Evolutionary conservation across 2,113 vertebrate species (phyloP).

Genomic region (Corydoras maculifer): DNA sequence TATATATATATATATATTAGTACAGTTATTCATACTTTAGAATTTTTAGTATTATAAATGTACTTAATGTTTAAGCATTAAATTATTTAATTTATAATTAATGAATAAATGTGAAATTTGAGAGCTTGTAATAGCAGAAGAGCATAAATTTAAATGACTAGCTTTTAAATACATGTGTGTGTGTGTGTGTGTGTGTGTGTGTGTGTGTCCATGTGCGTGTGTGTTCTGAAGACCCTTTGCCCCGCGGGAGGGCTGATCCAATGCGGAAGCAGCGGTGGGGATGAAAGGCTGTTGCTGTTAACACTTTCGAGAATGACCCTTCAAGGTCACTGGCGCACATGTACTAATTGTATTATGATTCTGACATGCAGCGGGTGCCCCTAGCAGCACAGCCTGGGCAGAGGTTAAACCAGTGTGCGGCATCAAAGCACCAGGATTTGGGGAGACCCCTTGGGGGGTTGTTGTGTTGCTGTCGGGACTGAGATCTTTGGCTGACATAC

Average conservation of each 20-base stretch:
- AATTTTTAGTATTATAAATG: conserved; percentile 31
- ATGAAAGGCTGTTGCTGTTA: conserved; percentile 61
- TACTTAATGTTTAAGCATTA: background rate
- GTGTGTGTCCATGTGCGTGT: conserved; percentile 21
- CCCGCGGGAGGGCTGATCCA: conserved; percentile 25
- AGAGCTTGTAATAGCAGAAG: too few species aligned
- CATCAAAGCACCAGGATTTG: conserved; percentile 74
- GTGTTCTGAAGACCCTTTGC: background rate
- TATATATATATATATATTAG: background rate
- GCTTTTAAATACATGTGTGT: conserved; percentile 46
- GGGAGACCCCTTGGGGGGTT: conserved; percentile 42
- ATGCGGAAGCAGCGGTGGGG: conserved; percentile 41
- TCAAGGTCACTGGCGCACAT: conserved; percentile 89
- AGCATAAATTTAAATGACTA: too few species aligned
- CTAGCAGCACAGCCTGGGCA: conserved; percentile 79
- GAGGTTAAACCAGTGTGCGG: conserved; percentile 93
- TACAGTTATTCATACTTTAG: background rate
- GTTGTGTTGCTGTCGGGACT: conserved; percentile 52
- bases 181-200: conserved; percentile 28
- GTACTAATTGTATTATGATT: conserved; percentile 91
- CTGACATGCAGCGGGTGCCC: conserved; percentile 84
- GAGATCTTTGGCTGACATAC: conserved; percentile 58
- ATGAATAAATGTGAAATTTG: too few species aligned
- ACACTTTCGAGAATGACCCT: conserved; percentile 72
- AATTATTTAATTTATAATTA: background rate